These are phyloP conservation scores for Anseranas semipalmata DNA, from an alignment of 2,113 vertebrate genomes.

Conservation along the genomic window DNA sequence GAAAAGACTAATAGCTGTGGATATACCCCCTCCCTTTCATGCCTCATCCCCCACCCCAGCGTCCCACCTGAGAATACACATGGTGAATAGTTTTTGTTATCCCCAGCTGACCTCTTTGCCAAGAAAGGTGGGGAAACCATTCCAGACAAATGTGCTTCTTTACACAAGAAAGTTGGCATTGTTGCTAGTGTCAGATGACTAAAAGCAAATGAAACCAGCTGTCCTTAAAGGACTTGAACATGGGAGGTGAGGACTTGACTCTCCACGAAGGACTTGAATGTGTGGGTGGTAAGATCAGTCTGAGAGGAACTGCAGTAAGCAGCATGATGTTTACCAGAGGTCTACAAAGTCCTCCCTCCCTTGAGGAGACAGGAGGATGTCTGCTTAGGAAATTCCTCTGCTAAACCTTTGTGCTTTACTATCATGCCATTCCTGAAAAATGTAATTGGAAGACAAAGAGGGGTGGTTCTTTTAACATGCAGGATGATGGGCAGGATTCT, in stretches of 20 bases:
- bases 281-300: neutral
- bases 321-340: neutral
- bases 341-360: neutral
- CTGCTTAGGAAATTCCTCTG: neutral
- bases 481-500: neutral
- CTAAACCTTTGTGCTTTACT: neutral
- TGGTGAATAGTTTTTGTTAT: neutral
- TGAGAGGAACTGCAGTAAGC: neutral
- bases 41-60: neutral
- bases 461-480: neutral
- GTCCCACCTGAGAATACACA: neutral
- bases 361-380: neutral
- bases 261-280: neutral
- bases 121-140: neutral
- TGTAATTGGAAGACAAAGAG: fast-evolving
- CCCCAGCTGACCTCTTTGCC: neutral
- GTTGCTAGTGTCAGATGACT: neutral
- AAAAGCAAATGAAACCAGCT: neutral
- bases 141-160: neutral
- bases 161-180: fast-evolving
- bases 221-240: neutral
- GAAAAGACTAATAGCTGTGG: neutral
- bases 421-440: neutral
- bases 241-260: neutral
- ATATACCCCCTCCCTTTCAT: neutral